phyloP scores from a whole-genome alignment of 2,797 vertebrate genomes.

The Sciurus carolinensis region DNA sequence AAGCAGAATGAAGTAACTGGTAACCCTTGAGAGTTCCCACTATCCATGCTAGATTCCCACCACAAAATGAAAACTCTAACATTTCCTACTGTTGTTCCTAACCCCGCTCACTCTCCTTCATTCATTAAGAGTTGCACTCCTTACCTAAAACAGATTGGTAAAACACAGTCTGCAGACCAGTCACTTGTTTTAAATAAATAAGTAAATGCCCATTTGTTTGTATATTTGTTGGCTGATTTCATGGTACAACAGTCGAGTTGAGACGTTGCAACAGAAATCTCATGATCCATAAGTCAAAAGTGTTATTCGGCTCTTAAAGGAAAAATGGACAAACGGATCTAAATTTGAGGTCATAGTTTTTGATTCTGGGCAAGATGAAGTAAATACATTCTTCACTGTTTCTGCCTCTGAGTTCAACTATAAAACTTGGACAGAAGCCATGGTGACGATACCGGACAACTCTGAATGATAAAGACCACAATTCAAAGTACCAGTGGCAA shows the following conservation, averaged over 20 bases:
- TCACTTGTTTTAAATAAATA: neutral
- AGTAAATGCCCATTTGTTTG: neutral
- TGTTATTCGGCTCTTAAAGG: neutral
- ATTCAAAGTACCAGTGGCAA: neutral
- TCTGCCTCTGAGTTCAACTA: neutral
- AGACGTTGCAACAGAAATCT: neutral
- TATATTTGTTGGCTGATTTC: neutral
- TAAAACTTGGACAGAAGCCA: neutral
- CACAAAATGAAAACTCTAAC: neutral
- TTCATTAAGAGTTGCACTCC: neutral
- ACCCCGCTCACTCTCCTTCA: neutral
- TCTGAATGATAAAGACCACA: neutral
- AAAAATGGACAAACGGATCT: neutral
- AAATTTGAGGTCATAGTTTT: slow-evolving; percentile 17
- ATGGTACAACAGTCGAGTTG: neutral
- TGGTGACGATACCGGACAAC: neutral
- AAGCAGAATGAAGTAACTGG: neutral
- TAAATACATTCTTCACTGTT: neutral
- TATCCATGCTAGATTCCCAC: neutral
- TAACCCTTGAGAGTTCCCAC: neutral
- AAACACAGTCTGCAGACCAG: neutral
- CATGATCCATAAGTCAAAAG: neutral
- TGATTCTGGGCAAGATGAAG: neutral
- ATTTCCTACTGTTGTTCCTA: neutral
- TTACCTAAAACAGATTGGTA: neutral